These are phyloP conservation scores for Hippopotamyrus pictus DNA, from an alignment of 2,797 vertebrate genomes.

Conservation along the genomic window DNA sequence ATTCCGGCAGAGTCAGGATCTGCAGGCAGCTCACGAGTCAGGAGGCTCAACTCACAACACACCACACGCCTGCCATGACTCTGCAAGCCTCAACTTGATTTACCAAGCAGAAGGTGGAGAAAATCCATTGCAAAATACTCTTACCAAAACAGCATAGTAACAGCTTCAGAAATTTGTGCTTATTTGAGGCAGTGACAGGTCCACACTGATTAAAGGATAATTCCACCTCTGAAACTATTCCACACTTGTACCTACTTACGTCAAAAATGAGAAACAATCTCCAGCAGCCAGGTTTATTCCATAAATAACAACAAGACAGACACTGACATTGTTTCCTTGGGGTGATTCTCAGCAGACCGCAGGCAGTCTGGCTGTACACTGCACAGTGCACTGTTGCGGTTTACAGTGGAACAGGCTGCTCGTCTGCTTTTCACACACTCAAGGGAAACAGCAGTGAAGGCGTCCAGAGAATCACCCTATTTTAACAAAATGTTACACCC, in stretches of 20 bases:
- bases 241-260: background rate
- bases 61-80: background rate
- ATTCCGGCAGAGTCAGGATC: background rate
- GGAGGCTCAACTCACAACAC: background rate
- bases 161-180: background rate
- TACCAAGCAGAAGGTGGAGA: background rate
- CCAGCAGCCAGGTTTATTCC: background rate
- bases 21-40: background rate
- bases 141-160: background rate
- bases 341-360: background rate
- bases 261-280: background rate
- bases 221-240: background rate
- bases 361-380: background rate
- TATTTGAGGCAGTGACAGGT: background rate
- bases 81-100: background rate
- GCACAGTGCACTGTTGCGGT: background rate
- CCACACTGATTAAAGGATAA: constrained; percentile 1
- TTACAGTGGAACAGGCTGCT: background rate
- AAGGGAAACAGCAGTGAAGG: background rate
- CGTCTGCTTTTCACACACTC: background rate
- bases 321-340: background rate
- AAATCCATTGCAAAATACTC: constrained; percentile 1
- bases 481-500: background rate
- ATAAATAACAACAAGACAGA: background rate
- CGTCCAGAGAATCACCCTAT: background rate